phyloP scores from a whole-genome alignment of 1,140 invertebrate species.

The Procambarus virginalis region DNA sequence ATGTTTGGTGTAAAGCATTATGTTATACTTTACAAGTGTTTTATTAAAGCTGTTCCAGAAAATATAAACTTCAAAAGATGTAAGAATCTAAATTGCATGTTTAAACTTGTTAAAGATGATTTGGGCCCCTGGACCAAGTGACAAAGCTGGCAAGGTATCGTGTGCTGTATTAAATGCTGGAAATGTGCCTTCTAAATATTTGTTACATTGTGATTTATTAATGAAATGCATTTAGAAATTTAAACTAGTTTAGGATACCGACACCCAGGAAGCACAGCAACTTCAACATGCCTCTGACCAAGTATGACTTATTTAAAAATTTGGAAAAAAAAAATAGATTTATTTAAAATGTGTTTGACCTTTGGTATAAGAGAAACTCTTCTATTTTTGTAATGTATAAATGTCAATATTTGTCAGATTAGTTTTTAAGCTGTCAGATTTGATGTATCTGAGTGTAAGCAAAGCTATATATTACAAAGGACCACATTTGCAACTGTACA shows the following conservation, averaged over 20 bases:
- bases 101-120: neutral
- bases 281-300: neutral
- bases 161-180: neutral
- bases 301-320: neutral
- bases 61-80: neutral
- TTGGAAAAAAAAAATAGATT: neutral
- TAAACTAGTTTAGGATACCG: neutral
- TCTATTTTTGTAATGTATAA: constrained; percentile 16
- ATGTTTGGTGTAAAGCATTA: no score
- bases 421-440: neutral
- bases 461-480: neutral
- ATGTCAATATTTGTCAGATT: constrained; percentile 9
- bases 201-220: neutral
- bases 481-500: constrained; percentile 9
- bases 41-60: neutral
- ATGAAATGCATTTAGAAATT: neutral
- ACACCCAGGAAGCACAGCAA: neutral
- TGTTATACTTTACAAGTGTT: neutral
- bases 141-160: no score
- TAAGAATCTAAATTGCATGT: neutral
- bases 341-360: neutral
- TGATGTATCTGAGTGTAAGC: neutral
- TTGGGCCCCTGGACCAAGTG: no score
- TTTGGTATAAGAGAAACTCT: neutral
- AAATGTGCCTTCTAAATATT: neutral